Evolutionary conservation across 2,113 vertebrate genomes (phyloP), one percentile per base, ranked within the genome.

Genomic region (Bostrychus sinensis): DNA sequence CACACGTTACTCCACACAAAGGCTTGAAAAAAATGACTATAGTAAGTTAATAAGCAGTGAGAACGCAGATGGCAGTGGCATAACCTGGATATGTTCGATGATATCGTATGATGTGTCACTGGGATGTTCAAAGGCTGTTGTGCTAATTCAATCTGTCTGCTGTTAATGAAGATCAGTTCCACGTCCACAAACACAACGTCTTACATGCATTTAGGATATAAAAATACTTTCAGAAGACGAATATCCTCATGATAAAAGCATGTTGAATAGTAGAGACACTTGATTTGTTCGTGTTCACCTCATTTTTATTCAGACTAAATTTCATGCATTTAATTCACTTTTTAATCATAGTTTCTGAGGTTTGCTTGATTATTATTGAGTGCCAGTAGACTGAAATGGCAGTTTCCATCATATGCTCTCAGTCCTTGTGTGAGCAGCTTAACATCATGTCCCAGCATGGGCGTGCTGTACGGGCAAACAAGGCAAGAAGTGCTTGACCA

Each of bases 71-170:
- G n/a, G 38, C 23, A 60, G 6, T 19, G 51, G 80, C 58, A 41
- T 63, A 75, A 86, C 76, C 85, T 78, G 80, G 67, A 84, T 84
- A 82, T 85, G 86, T 89, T 84, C 77, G 72, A 66, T 82, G 71
- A 86, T 86, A 89, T 84, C 85, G 82, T 80, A 77, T 87, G 77
- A 89, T 90, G 88, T 86, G 87, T 4, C 88, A 89, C 88, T 80
- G 72, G 84, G 87, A 85, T 87, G 63, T 81, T 75, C 37, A 62
- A 81, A 3, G 39, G 3, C 72, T 72, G 66, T 80, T 73, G 80
- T 83, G 83, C 81, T 91, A 92, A 91, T 91, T 91, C 89, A 78
- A 59, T 45, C 69, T 30, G 75, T 50, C 82, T 82, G 86, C 89
- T 80, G 88, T 86, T 86, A 87, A 64, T 36, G 51, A 75, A 67